Evolutionary conservation across 1,140 invertebrate genomes (phyloP).

Genomic region (Dryas iulia): DNA sequence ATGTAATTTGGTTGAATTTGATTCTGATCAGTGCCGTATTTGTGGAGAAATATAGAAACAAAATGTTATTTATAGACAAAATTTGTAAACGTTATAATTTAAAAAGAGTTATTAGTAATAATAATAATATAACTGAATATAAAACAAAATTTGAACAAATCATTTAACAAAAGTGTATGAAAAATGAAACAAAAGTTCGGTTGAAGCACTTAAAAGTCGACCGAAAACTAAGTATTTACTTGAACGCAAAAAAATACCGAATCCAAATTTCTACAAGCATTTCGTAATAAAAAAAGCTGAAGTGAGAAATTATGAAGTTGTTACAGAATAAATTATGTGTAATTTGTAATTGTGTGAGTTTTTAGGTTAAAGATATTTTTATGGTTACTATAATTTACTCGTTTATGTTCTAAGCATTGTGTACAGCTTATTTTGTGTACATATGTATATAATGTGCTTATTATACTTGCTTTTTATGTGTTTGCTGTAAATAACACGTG

Average conservation of each 20-base stretch:
- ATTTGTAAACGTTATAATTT: background rate
- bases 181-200: conserved; percentile 2
- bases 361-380: background rate
- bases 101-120: background rate
- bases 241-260: background rate
- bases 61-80: background rate
- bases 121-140: background rate
- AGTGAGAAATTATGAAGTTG: conserved; percentile 6
- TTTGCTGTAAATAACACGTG: background rate
- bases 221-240: conserved; percentile 6
- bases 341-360: background rate
- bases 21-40: background rate
- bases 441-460: background rate
- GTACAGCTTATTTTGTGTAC: background rate
- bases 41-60: background rate
- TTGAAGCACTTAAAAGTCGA: conserved; percentile 1
- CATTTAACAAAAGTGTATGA: conserved; percentile 2
- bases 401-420: background rate
- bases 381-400: background rate
- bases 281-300: conserved; percentile 14
- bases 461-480: background rate
- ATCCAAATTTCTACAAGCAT: conserved; percentile 19
- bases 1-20: background rate
- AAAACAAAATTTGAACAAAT: background rate
- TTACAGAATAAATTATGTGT: background rate